Evolutionary conservation across 2,888 invertebrate genomes (phyloP).

Genomic region (Phortica magna): DNA sequence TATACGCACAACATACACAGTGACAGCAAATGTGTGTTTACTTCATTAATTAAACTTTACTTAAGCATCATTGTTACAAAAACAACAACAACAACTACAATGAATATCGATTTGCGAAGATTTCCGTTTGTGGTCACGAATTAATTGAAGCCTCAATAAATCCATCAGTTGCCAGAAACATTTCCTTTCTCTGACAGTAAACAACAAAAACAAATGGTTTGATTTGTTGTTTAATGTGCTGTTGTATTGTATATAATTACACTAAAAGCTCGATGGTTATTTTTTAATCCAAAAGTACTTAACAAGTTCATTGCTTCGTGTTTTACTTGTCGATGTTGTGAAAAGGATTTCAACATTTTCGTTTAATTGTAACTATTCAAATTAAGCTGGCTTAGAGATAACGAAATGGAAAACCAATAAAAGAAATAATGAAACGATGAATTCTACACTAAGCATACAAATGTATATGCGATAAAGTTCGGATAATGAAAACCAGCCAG

Average conservation of each 20-base stretch:
- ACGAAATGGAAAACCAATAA: too few relatives aligned
- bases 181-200: neutral
- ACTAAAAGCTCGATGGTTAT: neutral
- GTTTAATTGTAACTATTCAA: too few relatives aligned
- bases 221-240: neutral
- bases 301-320: too few relatives aligned
- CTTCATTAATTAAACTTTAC: neutral
- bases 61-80: neutral
- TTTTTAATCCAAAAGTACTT: too few relatives aligned
- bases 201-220: neutral
- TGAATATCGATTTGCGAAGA: neutral
- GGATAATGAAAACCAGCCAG: too few relatives aligned
- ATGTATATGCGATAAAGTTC: too few relatives aligned
- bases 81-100: neutral
- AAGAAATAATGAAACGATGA: too few relatives aligned
- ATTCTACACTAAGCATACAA: too few relatives aligned
- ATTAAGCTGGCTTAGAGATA: too few relatives aligned
- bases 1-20: slow-evolving; percentile 28
- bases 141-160: neutral
- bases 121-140: neutral
- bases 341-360: too few relatives aligned
- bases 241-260: neutral
- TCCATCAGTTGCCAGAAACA: neutral
- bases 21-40: neutral
- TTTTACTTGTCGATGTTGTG: too few relatives aligned